These are phyloP conservation scores for Pristionchus fissidentatus DNA, from an alignment of 2,888 invertebrate species.

Conservation along the genomic window DNA sequence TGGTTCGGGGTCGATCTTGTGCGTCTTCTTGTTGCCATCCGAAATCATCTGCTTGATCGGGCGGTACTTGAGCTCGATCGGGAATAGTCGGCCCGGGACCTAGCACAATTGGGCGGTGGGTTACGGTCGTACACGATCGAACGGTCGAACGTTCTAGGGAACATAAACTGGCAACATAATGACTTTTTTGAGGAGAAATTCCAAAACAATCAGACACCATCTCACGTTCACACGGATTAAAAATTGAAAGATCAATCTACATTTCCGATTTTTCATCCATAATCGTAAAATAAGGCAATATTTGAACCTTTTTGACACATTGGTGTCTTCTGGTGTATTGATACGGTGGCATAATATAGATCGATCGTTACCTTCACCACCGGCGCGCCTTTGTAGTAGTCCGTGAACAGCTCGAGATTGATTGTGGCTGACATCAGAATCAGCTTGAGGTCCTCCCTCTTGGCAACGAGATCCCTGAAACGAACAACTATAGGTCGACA, in stretches of 20 bases:
- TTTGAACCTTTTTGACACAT: too few relatives aligned
- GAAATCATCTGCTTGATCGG: slow-evolving; percentile 79
- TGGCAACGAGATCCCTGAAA: slow-evolving; percentile 77
- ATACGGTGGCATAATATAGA: background rate
- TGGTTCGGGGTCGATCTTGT: slow-evolving; percentile 90
- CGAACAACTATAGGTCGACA: too few relatives aligned
- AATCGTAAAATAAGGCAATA: too few relatives aligned
- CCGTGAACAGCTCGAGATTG: slow-evolving; percentile 92
- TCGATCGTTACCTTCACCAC: slow-evolving; percentile 83
- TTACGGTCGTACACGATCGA: too few relatives aligned
- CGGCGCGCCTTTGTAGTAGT: slow-evolving; percentile 90
- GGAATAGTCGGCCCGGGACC: slow-evolving; percentile 94
- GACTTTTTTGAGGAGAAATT: too few relatives aligned
- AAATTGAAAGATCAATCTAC: too few relatives aligned
- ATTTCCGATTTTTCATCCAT: too few relatives aligned
- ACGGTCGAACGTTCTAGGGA: too few relatives aligned
- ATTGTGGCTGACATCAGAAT: slow-evolving; percentile 99
- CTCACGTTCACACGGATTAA: too few relatives aligned
- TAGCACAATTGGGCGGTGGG: slow-evolving; percentile 71
- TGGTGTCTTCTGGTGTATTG: too few relatives aligned
- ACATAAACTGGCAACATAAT: too few relatives aligned
- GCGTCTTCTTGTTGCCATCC: slow-evolving; percentile 79
- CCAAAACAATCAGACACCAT: too few relatives aligned
- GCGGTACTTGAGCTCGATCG: slow-evolving; percentile 90
- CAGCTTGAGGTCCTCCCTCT: slow-evolving; percentile 84